Percentiles rank a stretch among this genome's conserved stretches.
phyloP scores from a whole-genome alignment of 2,888 invertebrate species.

The Coremacera marginata region DNA sequence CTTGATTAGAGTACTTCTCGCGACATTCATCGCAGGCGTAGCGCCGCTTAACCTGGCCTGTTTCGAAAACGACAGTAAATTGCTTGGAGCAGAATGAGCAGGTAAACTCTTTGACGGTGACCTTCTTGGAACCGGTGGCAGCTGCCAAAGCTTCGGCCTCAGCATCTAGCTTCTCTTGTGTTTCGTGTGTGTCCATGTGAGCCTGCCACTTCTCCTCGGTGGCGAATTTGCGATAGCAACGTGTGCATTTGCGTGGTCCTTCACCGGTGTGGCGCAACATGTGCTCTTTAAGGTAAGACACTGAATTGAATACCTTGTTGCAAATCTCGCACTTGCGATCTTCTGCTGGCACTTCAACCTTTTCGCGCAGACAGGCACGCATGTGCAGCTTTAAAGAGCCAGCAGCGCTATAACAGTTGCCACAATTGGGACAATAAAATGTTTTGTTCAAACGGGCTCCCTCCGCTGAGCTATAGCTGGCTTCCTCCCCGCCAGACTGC shows the following conservation, averaged over 20 bases:
- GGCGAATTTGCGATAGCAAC: slow-evolving; percentile 67
- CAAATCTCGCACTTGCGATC: slow-evolving; percentile 67
- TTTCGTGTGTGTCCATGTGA: slow-evolving; percentile 65
- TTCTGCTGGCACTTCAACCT: slow-evolving; percentile 62
- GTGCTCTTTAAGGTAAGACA: slow-evolving; percentile 67
- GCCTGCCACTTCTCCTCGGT: slow-evolving; percentile 63
- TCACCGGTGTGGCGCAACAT: slow-evolving; percentile 67
- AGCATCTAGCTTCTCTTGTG: slow-evolving; percentile 65
- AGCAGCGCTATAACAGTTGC: slow-evolving; percentile 68
- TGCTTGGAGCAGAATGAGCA: slow-evolving; percentile 66
- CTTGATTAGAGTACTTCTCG: slow-evolving; percentile 67
- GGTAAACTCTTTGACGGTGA: slow-evolving; percentile 66
- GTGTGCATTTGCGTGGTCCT: slow-evolving; percentile 65
- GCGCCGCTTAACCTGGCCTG: slow-evolving; percentile 66
- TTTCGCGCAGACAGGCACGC: slow-evolving; percentile 66
- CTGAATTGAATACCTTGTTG: slow-evolving; percentile 67
- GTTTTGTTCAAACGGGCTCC: slow-evolving; percentile 55
- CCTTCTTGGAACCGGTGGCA: slow-evolving; percentile 64
- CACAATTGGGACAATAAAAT: slow-evolving; percentile 68
- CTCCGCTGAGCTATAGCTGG: slow-evolving; percentile 51
- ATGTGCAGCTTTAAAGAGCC: slow-evolving; percentile 67
- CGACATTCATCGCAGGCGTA: slow-evolving; percentile 68
- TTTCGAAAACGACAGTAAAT: slow-evolving; percentile 68
- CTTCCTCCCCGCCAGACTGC: slow-evolving; percentile 48
- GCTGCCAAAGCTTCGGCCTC: slow-evolving; percentile 61